Evolutionary conservation across 2,113 vertebrate genomes (phyloP).

Genomic region (Phocoena sinus): DNA sequence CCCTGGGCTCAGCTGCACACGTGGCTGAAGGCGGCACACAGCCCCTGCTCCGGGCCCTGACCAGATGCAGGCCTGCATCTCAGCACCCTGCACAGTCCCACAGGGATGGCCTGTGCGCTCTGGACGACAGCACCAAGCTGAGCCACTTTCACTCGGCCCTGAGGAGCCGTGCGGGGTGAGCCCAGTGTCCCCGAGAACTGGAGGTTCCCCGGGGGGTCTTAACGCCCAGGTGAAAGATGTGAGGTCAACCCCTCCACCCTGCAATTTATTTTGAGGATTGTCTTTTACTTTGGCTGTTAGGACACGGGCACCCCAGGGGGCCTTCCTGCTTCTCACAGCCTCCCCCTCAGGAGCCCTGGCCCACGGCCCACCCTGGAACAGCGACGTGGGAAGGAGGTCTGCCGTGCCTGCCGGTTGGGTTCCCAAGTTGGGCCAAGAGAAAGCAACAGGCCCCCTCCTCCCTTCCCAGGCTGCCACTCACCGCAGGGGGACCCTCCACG

Average conservation of each 20-base stretch:
- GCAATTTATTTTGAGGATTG: not conserved
- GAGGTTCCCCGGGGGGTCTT: no score
- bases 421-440: not conserved
- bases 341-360: not conserved
- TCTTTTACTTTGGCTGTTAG: not conserved
- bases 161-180: rapidly evolving
- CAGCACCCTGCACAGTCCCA: no score
- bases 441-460: not conserved
- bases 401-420: not conserved
- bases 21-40: rapidly evolving
- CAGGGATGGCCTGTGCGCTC: rapidly evolving
- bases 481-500: not conserved
- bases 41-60: not conserved
- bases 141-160: rapidly evolving
- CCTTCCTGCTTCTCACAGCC: not conserved
- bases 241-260: not conserved
- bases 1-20: not conserved
- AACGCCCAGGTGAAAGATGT: rapidly evolving
- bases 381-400: not conserved
- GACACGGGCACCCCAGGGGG: not conserved
- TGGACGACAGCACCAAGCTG: not conserved
- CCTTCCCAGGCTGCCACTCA: not conserved
- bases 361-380: not conserved
- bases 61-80: not conserved
- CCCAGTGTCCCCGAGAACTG: not conserved